A percentile compares a stretch with the other conserved stretches of the same genome.
phyloP scores from a whole-genome alignment of 2,888 invertebrate genomes.

The Drosophila atroscutellata region DNA sequence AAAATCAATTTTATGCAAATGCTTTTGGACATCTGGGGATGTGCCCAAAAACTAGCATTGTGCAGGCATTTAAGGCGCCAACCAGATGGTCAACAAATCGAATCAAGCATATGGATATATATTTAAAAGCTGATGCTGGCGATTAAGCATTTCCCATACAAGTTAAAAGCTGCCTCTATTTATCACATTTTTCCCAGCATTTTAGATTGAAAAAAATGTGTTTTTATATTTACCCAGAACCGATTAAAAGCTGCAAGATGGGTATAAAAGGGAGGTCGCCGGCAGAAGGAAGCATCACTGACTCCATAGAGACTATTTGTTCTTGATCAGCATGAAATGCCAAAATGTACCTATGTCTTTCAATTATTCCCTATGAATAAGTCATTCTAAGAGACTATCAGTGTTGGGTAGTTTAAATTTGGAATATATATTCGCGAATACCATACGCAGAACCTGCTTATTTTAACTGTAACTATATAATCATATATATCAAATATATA shows the following conservation, averaged over 20 bases:
- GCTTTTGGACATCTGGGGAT: constrained; percentile 35
- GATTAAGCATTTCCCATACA: neutral
- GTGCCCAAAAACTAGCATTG: neutral
- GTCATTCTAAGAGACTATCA: neutral
- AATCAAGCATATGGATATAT: neutral
- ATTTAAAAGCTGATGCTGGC: neutral
- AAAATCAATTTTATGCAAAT: constrained; percentile 57
- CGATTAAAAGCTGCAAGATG: neutral
- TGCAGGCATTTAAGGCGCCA: constrained; percentile 3
- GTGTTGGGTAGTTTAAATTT: neutral
- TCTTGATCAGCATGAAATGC: neutral
- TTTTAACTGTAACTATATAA: neutral
- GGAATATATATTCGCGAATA: neutral
- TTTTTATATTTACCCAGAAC: neutral
- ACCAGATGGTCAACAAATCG: neutral
- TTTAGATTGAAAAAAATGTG: neutral
- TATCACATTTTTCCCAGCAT: neutral
- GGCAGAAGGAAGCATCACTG: neutral
- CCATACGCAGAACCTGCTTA: neutral
- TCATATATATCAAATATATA: neutral
- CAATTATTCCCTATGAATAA: neutral
- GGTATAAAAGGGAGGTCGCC: neutral
- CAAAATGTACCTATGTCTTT: neutral
- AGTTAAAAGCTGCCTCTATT: neutral
- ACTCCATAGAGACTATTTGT: neutral